Percentiles rank a stretch among this genome's conserved stretches.
phyloP scores from a whole-genome alignment of 2,113 vertebrate species.

The Myocastor coypus region DNA sequence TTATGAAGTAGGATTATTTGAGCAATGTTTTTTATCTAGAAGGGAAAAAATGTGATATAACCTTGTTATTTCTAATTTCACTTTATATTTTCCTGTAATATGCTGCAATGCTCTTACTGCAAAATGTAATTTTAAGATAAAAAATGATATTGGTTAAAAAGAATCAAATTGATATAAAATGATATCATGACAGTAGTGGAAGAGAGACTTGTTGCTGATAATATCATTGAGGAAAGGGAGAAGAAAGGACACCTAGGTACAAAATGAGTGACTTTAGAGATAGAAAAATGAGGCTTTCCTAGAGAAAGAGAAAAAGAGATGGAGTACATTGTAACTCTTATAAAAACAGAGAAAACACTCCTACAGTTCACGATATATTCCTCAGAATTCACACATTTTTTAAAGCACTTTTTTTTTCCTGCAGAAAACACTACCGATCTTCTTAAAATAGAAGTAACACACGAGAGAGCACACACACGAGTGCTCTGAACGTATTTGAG shows the following conservation, averaged over 20 bases:
- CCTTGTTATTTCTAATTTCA: not conserved
- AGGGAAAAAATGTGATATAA: not conserved
- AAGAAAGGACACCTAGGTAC: not conserved
- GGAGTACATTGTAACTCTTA: not conserved
- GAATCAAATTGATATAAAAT: not conserved
- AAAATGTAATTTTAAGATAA: not conserved
- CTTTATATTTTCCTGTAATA: slow-evolving; percentile 40
- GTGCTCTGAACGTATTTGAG: slow-evolving; percentile 21
- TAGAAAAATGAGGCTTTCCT: not conserved
- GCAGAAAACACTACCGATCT: not conserved
- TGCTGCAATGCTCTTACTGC: not conserved
- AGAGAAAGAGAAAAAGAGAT: not conserved
- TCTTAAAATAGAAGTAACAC: slow-evolving; percentile 54
- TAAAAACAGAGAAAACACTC: not conserved
- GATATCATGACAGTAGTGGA: not conserved
- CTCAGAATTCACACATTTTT: slow-evolving; percentile 36
- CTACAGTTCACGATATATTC: slow-evolving; percentile 12
- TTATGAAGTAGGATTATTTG: not conserved
- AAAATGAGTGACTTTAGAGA: slow-evolving; percentile 28
- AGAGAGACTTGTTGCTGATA: not conserved
- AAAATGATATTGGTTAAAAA: not conserved
- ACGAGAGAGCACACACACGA: not conserved
- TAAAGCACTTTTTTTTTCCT: slow-evolving; percentile 38
- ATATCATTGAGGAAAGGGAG: not conserved
- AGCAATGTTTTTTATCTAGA: not conserved